These are phyloP conservation scores for Neotoxoptera formosana DNA, from an alignment of 1,140 invertebrate species.

Conservation along the genomic window DNA sequence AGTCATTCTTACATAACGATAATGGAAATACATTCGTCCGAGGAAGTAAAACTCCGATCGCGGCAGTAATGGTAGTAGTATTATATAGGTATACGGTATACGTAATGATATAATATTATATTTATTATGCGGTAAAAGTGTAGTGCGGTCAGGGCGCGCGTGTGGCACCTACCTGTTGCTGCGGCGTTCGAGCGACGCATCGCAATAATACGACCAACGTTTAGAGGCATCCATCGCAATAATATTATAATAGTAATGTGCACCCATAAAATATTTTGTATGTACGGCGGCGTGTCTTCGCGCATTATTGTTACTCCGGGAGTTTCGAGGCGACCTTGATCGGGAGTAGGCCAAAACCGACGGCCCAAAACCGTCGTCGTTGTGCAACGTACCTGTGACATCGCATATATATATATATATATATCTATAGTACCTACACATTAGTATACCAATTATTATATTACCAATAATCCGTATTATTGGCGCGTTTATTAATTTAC, in stretches of 20 bases:
- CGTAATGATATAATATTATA: not conserved
- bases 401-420: not conserved
- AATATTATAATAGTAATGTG: not conserved
- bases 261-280: not conserved
- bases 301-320: not conserved
- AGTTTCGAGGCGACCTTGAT: not conserved
- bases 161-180: not conserved
- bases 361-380: not conserved
- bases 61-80: not conserved
- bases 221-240: too few species aligned
- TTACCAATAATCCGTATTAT: too few species aligned
- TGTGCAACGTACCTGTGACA: not conserved
- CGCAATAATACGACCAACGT: not conserved
- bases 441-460: too few species aligned
- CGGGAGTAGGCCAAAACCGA: not conserved
- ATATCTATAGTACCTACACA: too few species aligned
- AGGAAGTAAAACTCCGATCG: conserved; percentile 30
- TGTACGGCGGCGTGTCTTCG: not conserved
- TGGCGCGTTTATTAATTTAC: too few species aligned
- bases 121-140: not conserved
- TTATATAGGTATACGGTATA: not conserved
- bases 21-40: not conserved
- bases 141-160: not conserved
- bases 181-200: not conserved
- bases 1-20: not conserved